Percentiles rank a stretch among this genome's conserved stretches.
These are phyloP conservation scores for Lasiurus borealis DNA, from an alignment of 2,113 vertebrate species.

Conservation along the genomic window DNA sequence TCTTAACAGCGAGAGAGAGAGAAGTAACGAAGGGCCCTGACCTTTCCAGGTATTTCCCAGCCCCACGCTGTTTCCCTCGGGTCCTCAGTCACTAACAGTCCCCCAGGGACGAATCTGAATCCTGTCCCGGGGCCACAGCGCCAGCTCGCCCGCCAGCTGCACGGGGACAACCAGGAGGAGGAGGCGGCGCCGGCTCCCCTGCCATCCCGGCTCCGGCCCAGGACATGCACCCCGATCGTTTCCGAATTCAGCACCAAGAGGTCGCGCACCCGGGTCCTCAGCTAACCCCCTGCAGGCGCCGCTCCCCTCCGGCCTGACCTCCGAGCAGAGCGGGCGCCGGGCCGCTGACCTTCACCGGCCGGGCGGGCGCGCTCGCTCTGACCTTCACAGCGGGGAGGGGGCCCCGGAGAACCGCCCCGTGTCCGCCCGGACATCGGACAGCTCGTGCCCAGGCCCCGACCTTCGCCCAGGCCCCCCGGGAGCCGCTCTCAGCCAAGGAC, in stretches of 20 bases:
- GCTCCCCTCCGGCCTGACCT: not conserved
- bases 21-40: no score
- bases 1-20: no score
- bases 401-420: no score
- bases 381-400: conserved; percentile 12
- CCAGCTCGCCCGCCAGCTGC: no score
- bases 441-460: not conserved
- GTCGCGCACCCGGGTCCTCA: accelerated
- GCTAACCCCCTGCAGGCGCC: not conserved
- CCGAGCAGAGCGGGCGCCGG: not conserved
- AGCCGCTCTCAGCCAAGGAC: not conserved
- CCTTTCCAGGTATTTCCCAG: no score
- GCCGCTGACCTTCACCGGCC: conserved; percentile 72
- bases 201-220: not conserved
- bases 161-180: no score
- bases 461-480: conserved; percentile 10
- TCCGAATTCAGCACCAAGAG: not conserved
- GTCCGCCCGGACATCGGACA: no score
- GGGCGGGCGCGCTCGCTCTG: not conserved
- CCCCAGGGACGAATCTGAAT: no score
- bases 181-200: not conserved
- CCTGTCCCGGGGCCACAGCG: no score
- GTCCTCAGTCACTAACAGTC: no score
- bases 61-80: no score
- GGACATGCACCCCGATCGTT: not conserved